Base-by-base conservation (phyloP, 2,113 vertebrate species). In the Panthera leo region DNA sequence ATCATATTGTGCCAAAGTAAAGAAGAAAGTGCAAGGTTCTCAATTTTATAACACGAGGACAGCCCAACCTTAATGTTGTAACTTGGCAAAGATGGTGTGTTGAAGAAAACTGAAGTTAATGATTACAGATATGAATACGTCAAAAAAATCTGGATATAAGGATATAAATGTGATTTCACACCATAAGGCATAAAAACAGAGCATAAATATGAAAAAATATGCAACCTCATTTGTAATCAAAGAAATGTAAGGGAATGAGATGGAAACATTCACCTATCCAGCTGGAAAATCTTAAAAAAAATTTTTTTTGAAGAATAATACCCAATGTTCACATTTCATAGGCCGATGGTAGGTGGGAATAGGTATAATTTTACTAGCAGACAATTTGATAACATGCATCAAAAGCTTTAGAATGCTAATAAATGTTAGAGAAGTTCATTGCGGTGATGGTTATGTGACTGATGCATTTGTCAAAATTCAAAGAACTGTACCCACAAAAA, bases 171-270 rank as follows among this genome's bases (percentile, higher is more conserved):
- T 68, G 9, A 91, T 48, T 75, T 94, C 86, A 80, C 5, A 76
- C 19, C 8, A 3, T 45, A 68, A 85, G 21, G 85, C n/a, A 27
- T 15, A 84, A 95, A 92, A 87, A 67, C 4, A 89, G 78, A 80
- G 31, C 76, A 79, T n/a, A 96, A 91, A 58, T 45, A 85, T 39
- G n/a, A 91, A 87, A 96, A 95, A 79, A 78, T 21, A 75, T 12
- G 18, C 39, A 27, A 73, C 25, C 27, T 80, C 25, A 34, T 82
- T 89, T 73, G n/a, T 79, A 61, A 89, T 25, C 67, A 93, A 86
- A 88, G 45, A 76, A 97, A 58, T 15, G 14, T 92, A 86, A 79
- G 45, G 23, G 87, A 84, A 73, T 67, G 21, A 84, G 53, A 83
- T 63, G 31, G 63, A 90, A 96, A 85, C 31, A 63, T 73, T 95